A percentile compares a stretch with the other conserved stretches of the same genome.
Conservation (phyloP, 2,113 vertebrate species). For the Callospermophilus lateralis region DNA sequence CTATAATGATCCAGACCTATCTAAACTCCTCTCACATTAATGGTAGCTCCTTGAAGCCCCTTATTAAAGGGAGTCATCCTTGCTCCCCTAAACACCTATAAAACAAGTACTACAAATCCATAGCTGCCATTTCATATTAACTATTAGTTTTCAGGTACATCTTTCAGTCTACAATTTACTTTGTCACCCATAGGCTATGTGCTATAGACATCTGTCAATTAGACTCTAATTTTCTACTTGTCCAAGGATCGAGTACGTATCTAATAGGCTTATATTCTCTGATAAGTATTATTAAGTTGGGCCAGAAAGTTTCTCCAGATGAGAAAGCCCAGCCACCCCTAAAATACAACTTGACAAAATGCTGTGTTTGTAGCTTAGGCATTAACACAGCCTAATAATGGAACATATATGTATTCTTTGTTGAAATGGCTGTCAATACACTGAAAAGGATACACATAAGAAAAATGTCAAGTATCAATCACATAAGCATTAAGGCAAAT, state of each 20-base stretch:
- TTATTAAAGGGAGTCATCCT: not conserved
- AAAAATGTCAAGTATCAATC: conserved; percentile 34
- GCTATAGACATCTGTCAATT: not conserved
- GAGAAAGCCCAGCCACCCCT: not conserved
- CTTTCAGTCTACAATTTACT: conserved; percentile 49
- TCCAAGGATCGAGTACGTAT: conserved; percentile 36
- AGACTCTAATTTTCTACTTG: not conserved
- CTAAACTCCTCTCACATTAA: not conserved
- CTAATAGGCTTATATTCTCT: conserved; percentile 2
- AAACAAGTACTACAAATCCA: not conserved
- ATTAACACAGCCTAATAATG: conserved; percentile 31
- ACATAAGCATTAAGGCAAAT: not conserved
- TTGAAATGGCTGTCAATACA: conserved; percentile 22
- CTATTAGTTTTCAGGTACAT: conserved; percentile 38
- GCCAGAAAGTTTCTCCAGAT: conserved; percentile 2
- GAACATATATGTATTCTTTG: not conserved
- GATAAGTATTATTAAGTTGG: conserved; percentile 25
- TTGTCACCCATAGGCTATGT: not conserved
- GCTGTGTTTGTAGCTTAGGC: not conserved
- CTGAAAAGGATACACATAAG: not conserved
- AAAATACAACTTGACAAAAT: conserved; percentile 55
- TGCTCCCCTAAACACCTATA: not conserved
- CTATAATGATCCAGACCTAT: not conserved
- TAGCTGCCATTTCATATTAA: not conserved
- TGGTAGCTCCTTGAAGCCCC: not conserved